These are phyloP conservation scores for Uromys caudimaculatus DNA, from an alignment of 2,797 vertebrate genomes.

Conservation along the genomic window DNA sequence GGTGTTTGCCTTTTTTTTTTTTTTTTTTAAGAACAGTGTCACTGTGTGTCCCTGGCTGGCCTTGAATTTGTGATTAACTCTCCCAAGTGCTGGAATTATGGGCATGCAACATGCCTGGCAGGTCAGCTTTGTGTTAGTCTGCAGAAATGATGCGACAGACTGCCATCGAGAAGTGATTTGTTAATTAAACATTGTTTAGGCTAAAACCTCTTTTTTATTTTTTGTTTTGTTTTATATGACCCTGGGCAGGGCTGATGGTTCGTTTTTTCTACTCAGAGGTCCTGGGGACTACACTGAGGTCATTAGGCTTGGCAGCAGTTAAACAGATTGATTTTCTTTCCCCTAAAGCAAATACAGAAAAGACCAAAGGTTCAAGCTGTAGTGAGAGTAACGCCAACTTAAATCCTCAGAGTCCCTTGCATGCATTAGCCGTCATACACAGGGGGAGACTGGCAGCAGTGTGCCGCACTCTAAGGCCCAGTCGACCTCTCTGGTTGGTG, in stretches of 20 bases:
- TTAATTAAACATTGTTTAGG: conserved; percentile 41
- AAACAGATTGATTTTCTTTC: not conserved
- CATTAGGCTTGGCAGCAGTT: not conserved
- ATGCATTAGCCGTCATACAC: not conserved
- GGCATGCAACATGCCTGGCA: not conserved
- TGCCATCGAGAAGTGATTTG: conserved; percentile 37
- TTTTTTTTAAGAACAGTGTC: not conserved
- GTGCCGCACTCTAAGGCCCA: not conserved
- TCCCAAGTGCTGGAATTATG: not conserved
- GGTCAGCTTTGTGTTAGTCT: not conserved
- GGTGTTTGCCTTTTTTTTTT: not conserved
- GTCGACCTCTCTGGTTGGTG: not conserved
- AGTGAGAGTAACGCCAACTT: conserved; percentile 8
- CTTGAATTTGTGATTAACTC: not conserved
- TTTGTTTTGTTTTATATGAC: not conserved
- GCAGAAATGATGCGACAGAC: not conserved
- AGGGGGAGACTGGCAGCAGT: not conserved
- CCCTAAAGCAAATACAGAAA: not conserved
- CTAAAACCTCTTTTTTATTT: not conserved
- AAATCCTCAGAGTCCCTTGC: conserved; percentile 27
- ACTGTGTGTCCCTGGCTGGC: not conserved
- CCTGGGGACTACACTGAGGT: not conserved
- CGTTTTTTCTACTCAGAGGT: not conserved
- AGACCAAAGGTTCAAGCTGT: conserved; percentile 5
- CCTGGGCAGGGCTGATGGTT: not conserved